phyloP scores from a whole-genome alignment of 2,113 vertebrate genomes.

The Myiopsitta monachus region DNA sequence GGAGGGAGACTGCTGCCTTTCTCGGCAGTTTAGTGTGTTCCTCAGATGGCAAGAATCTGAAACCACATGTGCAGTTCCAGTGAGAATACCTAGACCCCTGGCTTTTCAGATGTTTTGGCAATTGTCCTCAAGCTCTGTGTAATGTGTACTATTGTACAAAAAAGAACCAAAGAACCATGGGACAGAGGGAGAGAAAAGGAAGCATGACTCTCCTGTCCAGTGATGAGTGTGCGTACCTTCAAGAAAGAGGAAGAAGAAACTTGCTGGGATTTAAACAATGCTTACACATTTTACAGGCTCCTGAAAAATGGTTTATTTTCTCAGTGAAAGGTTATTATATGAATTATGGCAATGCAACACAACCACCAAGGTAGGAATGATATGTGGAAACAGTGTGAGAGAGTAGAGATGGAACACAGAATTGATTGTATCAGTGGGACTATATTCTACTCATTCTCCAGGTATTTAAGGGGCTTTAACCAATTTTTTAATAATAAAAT shows the following conservation, averaged over 20 bases:
- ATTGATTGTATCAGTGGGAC: background rate
- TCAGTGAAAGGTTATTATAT: background rate
- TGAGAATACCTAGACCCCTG: background rate
- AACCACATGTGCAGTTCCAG: accelerated
- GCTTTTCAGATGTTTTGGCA: background rate
- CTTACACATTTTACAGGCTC: background rate
- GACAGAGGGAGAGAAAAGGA: background rate
- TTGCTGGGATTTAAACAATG: background rate
- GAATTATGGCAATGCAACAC: background rate
- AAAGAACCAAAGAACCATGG: background rate
- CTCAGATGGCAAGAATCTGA: background rate
- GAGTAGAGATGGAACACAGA: background rate
- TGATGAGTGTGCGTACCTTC: background rate
- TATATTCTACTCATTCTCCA: background rate
- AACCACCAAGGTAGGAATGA: background rate
- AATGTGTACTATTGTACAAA: background rate
- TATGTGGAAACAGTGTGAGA: background rate
- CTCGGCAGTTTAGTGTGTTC: background rate
- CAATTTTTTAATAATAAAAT: background rate
- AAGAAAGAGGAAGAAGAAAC: background rate
- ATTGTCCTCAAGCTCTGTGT: background rate
- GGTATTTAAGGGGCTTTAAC: background rate
- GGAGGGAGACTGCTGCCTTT: background rate
- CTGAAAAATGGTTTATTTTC: background rate
- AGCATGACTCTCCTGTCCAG: background rate